Evolutionary conservation across 1,140 invertebrate genomes (phyloP).

Genomic region (Daktulosphaira vitifoliae): DNA sequence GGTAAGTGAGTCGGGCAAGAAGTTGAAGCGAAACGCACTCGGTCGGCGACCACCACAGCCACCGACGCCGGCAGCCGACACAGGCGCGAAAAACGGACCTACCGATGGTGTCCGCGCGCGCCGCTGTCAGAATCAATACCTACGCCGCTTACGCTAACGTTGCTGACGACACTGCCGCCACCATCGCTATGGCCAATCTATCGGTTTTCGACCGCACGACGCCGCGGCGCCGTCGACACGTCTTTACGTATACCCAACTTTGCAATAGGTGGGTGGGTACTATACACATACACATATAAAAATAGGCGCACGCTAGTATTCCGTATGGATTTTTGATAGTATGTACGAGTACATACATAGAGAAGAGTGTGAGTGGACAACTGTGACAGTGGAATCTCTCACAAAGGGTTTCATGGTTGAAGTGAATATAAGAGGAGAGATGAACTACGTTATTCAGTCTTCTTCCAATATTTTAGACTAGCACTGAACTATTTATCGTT

Average conservation of each 20-base stretch:
- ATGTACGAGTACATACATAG: too few species aligned
- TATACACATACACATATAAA: neutral
- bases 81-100: constrained; percentile 3
- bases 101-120: neutral
- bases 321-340: constrained; percentile 18
- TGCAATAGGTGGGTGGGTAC: neutral
- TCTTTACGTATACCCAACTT: neutral
- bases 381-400: too few species aligned
- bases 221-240: constrained; percentile 18
- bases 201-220: constrained; percentile 27
- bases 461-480: too few species aligned
- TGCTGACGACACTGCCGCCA: neutral
- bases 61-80: neutral
- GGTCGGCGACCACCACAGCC: neutral
- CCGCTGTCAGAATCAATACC: constrained; percentile 20
- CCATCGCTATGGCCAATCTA: constrained; percentile 9
- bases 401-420: neutral
- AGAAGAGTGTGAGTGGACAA: too few species aligned
- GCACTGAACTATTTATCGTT: too few species aligned
- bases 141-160: neutral
- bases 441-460: too few species aligned
- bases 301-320: neutral
- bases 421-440: neutral
- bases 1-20: too few species aligned
- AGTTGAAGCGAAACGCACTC: neutral